These are phyloP conservation scores for Vollenhovia emeryi DNA, from an alignment of 1,140 invertebrate genomes.

Conservation along the genomic window DNA sequence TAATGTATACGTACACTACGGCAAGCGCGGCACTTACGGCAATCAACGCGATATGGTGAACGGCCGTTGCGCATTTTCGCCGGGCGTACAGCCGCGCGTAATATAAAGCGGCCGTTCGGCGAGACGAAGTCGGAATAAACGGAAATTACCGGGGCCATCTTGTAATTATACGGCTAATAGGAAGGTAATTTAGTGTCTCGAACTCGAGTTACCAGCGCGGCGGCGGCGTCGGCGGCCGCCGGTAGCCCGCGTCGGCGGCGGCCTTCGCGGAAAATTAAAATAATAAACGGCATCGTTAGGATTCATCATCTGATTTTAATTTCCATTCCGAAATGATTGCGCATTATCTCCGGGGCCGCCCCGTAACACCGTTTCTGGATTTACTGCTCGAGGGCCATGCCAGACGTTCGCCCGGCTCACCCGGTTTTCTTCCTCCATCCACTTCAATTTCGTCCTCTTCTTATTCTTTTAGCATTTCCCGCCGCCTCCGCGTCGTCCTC, in stretches of 20 bases:
- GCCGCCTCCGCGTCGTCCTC: neutral
- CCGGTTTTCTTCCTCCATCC: slow-evolving; percentile 57
- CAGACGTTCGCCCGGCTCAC: slow-evolving; percentile 72
- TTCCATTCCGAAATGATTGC: slow-evolving; percentile 86
- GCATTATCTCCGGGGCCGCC: slow-evolving; percentile 82
- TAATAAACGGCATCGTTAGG: slow-evolving; percentile 86
- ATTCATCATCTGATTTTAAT: slow-evolving; percentile 87
- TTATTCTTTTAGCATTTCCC: slow-evolving; percentile 54
- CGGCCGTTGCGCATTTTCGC: neutral
- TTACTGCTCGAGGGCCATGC: slow-evolving; percentile 80
- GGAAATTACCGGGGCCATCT: slow-evolving; percentile 86
- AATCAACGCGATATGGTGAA: slow-evolving; percentile 58
- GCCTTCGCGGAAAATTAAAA: slow-evolving; percentile 85
- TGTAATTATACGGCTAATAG: slow-evolving; percentile 86
- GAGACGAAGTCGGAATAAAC: slow-evolving; percentile 84
- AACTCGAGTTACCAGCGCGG: slow-evolving; percentile 83
- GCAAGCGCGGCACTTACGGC: slow-evolving; percentile 19
- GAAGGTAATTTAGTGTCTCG: slow-evolving; percentile 86
- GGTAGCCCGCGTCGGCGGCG: slow-evolving; percentile 69
- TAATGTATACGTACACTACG: slow-evolving; percentile 9
- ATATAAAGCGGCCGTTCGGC: slow-evolving; percentile 73
- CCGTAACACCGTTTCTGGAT: slow-evolving; percentile 82
- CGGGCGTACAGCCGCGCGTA: slow-evolving; percentile 35
- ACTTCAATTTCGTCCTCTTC: slow-evolving; percentile 58
- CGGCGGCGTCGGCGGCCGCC: slow-evolving; percentile 68